A percentile compares a stretch with the other conserved stretches of the same genome.
Evolutionary conservation across 1,140 invertebrate species (phyloP).

Genomic region (Tenebrio molitor): DNA sequence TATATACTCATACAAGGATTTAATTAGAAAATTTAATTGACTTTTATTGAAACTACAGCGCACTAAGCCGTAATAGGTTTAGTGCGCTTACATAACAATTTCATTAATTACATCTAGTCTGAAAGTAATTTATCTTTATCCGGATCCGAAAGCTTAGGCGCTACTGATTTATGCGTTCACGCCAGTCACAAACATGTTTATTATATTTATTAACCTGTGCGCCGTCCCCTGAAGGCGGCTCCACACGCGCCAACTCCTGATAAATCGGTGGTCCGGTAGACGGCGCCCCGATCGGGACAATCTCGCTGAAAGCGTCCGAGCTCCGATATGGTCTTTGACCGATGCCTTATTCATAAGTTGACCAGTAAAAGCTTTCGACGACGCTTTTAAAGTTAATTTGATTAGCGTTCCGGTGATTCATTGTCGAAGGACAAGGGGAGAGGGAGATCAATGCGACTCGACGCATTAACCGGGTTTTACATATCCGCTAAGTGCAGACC

Average conservation of each 20-base stretch:
- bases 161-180: slow-evolving; percentile 25
- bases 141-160: slow-evolving; percentile 31
- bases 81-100: slow-evolving; percentile 52
- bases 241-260: no score
- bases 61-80: slow-evolving; percentile 51
- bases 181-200: slow-evolving; percentile 35
- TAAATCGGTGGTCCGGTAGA: no score
- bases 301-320: slow-evolving; percentile 24
- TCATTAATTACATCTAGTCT: slow-evolving; percentile 52
- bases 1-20: slow-evolving; percentile 62
- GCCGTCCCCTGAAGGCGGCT: no score
- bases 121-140: slow-evolving; percentile 53
- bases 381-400: slow-evolving; percentile 55
- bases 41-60: slow-evolving; percentile 57
- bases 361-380: slow-evolving; percentile 50
- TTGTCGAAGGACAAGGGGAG: slow-evolving; percentile 45
- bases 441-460: slow-evolving; percentile 45
- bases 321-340: slow-evolving; percentile 40
- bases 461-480: slow-evolving; percentile 50
- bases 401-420: slow-evolving; percentile 55
- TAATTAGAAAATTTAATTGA: slow-evolving; percentile 66
- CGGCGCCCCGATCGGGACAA: no score
- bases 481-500: slow-evolving; percentile 57
- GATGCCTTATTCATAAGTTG: slow-evolving; percentile 52
- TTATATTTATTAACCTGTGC: slow-evolving; percentile 33